Conservation (phyloP, 2,113 vertebrate species). For the Scartelaos histophorus region DNA sequence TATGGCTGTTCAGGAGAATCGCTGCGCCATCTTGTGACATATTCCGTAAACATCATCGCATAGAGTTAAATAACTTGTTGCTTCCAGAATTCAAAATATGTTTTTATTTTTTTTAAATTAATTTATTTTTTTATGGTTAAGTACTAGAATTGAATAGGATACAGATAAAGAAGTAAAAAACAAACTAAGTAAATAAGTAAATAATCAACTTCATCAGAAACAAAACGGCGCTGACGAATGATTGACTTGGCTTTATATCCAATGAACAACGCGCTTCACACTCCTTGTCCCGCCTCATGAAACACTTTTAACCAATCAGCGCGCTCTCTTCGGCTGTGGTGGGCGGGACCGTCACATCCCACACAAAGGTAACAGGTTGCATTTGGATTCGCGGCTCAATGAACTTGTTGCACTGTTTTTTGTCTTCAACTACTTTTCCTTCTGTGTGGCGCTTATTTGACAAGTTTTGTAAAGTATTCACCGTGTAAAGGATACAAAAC, state of each 20-base stretch:
- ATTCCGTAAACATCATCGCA: background rate
- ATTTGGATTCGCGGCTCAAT: slow-evolving; percentile 50
- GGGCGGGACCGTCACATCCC: slow-evolving; percentile 65
- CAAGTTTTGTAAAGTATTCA: slow-evolving; percentile 1
- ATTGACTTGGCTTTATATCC: slow-evolving; percentile 26
- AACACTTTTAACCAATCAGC: slow-evolving; percentile 57
- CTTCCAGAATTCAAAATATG: background rate
- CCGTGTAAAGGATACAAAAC: background rate
- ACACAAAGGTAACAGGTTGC: slow-evolving; percentile 82
- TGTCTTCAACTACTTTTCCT: slow-evolving; percentile 7
- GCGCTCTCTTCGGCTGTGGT: background rate
- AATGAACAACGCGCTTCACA: slow-evolving; percentile 31
- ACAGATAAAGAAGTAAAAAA: background rate
- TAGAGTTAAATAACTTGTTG: background rate
- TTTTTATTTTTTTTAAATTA: too few relatives aligned
- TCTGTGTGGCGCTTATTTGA: slow-evolving; percentile 22
- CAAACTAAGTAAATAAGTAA: background rate
- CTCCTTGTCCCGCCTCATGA: slow-evolving; percentile 31
- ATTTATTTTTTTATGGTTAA: background rate
- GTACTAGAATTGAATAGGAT: background rate
- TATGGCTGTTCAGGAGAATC: background rate
- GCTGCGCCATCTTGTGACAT: slow-evolving; percentile 53
- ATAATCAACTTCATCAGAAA: background rate
- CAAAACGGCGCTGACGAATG: slow-evolving; percentile 6
- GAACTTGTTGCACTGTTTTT: slow-evolving; percentile 45